Percentiles rank a stretch among this genome's conserved stretches.
Evolutionary conservation across 2,797 vertebrate species (phyloP).

Genomic region (Danio aesculapii): DNA sequence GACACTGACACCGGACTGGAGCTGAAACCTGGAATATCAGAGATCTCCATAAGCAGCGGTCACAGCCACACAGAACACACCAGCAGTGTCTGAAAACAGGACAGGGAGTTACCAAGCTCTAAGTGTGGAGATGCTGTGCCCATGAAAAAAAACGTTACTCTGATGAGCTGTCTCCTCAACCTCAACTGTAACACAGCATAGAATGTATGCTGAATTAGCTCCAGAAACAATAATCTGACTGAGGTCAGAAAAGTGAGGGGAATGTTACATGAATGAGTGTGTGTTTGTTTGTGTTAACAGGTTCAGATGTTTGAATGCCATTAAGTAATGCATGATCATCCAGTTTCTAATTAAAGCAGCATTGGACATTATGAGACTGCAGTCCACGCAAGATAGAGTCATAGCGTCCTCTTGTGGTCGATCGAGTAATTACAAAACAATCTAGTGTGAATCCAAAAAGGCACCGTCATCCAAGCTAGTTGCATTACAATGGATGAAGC

Average conservation of each 20-base stretch:
- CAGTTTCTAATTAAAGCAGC: slow-evolving; percentile 37
- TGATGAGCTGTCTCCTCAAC: slow-evolving; percentile 12
- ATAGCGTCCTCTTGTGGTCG: slow-evolving; percentile 56
- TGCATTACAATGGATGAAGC: slow-evolving; percentile 36
- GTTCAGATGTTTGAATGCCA: slow-evolving; percentile 53
- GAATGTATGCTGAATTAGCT: slow-evolving; percentile 45
- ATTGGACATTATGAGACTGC: slow-evolving; percentile 7
- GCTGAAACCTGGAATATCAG: slow-evolving; percentile 79
- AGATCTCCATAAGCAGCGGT: slow-evolving; percentile 86
- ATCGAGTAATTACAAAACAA: slow-evolving; percentile 10
- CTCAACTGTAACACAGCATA: slow-evolving; percentile 18
- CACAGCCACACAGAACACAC: slow-evolving; percentile 85
- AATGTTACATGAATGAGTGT: neutral
- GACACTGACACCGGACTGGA: slow-evolving; percentile 81
- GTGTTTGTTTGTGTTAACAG: slow-evolving; percentile 38
- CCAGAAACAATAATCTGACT: slow-evolving; percentile 27
- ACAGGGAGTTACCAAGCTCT: slow-evolving; percentile 21
- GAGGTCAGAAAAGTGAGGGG: neutral
- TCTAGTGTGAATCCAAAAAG: neutral
- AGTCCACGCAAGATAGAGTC: slow-evolving; percentile 38
- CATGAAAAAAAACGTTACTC: neutral
- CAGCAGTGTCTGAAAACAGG: slow-evolving; percentile 86
- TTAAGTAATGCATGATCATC: slow-evolving; percentile 48
- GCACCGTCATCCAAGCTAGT: slow-evolving; percentile 18
- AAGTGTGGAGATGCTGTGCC: neutral